Evolutionary conservation across 2,888 invertebrate genomes (phyloP).

Genomic region (Falcaria lacertinaria): DNA sequence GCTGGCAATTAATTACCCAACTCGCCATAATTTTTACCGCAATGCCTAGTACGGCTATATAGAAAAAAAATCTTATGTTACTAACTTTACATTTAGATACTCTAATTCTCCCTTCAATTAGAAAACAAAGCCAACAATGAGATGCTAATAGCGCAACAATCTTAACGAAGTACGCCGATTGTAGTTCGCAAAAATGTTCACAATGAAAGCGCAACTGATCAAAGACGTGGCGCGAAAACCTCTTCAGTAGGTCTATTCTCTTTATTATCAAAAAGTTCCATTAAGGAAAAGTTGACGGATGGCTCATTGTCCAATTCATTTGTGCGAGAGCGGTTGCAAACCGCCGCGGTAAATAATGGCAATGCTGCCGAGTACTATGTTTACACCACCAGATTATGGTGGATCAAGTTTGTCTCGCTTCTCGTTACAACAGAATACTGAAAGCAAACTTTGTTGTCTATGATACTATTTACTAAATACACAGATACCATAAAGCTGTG

Average conservation of each 20-base stretch:
- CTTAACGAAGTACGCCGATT: slow-evolving; percentile 21
- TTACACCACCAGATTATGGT: slow-evolving; percentile 54
- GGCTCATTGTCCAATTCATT: slow-evolving; percentile 65
- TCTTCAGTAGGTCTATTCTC: slow-evolving; percentile 46
- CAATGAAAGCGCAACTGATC: slow-evolving; percentile 46
- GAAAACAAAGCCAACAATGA: slow-evolving; percentile 17
- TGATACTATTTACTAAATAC: slow-evolving; percentile 11
- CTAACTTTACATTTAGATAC: background rate
- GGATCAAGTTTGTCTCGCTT: slow-evolving; percentile 56
- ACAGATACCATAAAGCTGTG: slow-evolving; percentile 9
- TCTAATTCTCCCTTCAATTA: background rate
- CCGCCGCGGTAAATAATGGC: slow-evolving; percentile 56
- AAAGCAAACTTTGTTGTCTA: slow-evolving; percentile 45
- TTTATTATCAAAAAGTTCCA: slow-evolving; percentile 64
- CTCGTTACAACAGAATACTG: slow-evolving; percentile 48
- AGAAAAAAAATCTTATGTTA: background rate
- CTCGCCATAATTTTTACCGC: no score
- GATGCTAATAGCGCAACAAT: slow-evolving; percentile 23
- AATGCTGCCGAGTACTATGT: slow-evolving; percentile 43
- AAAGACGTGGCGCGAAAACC: slow-evolving; percentile 50
- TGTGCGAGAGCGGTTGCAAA: slow-evolving; percentile 48
- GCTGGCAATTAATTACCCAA: no score
- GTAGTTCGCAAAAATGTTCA: slow-evolving; percentile 33
- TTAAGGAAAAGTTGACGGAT: slow-evolving; percentile 58
- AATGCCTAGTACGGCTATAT: no score